These are phyloP conservation scores for Syrphus vitripennis DNA, from an alignment of 2,888 invertebrate species.

Conservation along the genomic window DNA sequence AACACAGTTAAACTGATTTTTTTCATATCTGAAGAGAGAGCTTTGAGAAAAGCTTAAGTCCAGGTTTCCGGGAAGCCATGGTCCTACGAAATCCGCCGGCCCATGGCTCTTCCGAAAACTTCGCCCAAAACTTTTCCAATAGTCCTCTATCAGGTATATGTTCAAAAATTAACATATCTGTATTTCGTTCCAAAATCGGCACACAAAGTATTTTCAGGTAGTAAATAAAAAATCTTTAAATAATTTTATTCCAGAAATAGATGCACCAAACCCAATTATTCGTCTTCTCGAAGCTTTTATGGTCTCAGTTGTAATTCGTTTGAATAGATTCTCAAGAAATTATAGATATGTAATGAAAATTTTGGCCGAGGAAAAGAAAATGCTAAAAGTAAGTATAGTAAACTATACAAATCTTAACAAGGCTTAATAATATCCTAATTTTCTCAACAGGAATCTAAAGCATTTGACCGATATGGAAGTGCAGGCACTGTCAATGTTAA, in stretches of 20 bases:
- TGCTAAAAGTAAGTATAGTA: slow-evolving; percentile 88
- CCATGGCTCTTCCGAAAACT: no score
- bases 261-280: slow-evolving; percentile 76
- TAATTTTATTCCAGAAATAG: slow-evolving; percentile 21
- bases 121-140: no score
- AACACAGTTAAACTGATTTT: no score
- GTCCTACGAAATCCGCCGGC: no score
- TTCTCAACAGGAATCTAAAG: slow-evolving; percentile 85
- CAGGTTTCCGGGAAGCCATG: no score
- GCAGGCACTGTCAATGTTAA: slow-evolving; percentile 82
- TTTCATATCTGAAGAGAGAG: no score
- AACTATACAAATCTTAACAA: background rate
- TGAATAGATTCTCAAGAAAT: slow-evolving; percentile 94
- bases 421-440: background rate
- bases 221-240: background rate
- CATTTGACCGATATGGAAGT: slow-evolving; percentile 86
- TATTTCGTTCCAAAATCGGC: no score
- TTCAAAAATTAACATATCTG: no score
- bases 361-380: slow-evolving; percentile 93
- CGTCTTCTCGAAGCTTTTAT: slow-evolving; percentile 81
- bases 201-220: no score
- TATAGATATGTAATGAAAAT: slow-evolving; percentile 96
- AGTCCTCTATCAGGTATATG: no score
- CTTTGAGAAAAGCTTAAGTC: no score
- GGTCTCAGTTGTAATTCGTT: slow-evolving; percentile 90